Conservation (phyloP, 2,888 invertebrate species). For the Tholera decimalis region DNA sequence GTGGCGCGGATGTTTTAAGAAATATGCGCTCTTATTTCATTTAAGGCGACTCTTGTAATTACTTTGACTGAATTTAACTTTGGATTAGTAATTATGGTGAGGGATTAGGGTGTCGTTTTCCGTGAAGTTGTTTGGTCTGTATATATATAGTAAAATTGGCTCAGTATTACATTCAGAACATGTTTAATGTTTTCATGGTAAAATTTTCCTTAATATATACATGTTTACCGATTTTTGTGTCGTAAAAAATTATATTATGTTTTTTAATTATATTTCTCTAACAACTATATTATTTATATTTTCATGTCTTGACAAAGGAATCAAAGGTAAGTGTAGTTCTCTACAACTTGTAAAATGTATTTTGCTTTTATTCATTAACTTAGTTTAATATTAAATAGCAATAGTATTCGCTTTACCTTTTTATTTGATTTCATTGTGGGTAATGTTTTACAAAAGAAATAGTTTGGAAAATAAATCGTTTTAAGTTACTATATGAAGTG, state of each 20-base stretch:
- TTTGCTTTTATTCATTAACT: neutral
- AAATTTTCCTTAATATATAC: neutral
- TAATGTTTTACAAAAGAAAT: too few relatives aligned
- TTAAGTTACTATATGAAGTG: too few relatives aligned
- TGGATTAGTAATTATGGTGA: slow-evolving; percentile 23
- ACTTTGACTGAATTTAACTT: slow-evolving; percentile 56
- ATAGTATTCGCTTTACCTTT: neutral
- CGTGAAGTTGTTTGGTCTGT: neutral
- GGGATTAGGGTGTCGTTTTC: neutral
- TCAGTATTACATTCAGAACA: neutral
- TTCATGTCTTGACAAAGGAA: slow-evolving; percentile 81
- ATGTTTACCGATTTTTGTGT: neutral
- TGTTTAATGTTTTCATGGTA: neutral
- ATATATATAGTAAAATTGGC: neutral
- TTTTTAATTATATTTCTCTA: neutral
- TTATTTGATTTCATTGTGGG: neutral
- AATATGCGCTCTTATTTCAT: slow-evolving; percentile 67
- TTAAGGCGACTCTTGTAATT: slow-evolving; percentile 61
- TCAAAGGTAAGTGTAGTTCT: slow-evolving; percentile 73
- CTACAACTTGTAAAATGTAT: neutral
- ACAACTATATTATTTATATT: slow-evolving; percentile 64
- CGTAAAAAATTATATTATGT: too few relatives aligned
- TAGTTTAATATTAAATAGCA: neutral
- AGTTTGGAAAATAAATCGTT: too few relatives aligned
- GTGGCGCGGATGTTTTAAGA: slow-evolving; percentile 53